Base-by-base conservation (phyloP, 2,888 invertebrate genomes). In the Hydropsyche betteni region DNA sequence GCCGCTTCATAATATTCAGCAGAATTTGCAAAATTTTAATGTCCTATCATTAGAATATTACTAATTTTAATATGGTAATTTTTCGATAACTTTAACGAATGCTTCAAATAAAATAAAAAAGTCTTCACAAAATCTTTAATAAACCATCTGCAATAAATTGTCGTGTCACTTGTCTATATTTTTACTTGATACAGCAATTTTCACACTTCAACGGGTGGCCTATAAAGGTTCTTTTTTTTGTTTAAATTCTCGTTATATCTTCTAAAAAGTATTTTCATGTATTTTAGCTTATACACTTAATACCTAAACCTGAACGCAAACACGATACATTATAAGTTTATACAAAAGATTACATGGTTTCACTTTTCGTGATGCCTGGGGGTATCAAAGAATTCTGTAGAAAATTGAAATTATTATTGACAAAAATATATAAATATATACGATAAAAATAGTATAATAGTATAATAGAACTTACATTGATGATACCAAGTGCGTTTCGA, bases 271-370 rank as follows among this genome's bases (percentile, higher is more conserved):
- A 61, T 61, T 24, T 24, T 61, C 61, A 61, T 61, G 16, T 61
- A 61, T 61, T 61, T 24, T 61, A 8, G 24, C 61, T 33, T 61
- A 24, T 61, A 33, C 61, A 61, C 24, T 61, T 61, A 61, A 61
- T 4, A 61, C 2, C 61, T 5, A 0, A 33, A 33, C 61, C 61
- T 33, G 61, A 61, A 24, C 61, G 12, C 16, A 61, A 61, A 61
- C 61, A 61, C n/a, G 16, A n/a, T 24, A 24, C 24, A 24, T 24
- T 24, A 33, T 33, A 16, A 33, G 61, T 61, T 61, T 61, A 33
- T 33, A 16, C 61, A 33, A 12, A 16, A 24, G 61, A 16, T 61
- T 61, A 61, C 61, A 61, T 24, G 61, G 16, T 61, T 61, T 4
- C 16, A n/a, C 61, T 61, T 61, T 61, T 61, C 44, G 44, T 10